Conservation (phyloP, 2,113 vertebrate genomes). For the Pseudorectes ferrugineus region DNA sequence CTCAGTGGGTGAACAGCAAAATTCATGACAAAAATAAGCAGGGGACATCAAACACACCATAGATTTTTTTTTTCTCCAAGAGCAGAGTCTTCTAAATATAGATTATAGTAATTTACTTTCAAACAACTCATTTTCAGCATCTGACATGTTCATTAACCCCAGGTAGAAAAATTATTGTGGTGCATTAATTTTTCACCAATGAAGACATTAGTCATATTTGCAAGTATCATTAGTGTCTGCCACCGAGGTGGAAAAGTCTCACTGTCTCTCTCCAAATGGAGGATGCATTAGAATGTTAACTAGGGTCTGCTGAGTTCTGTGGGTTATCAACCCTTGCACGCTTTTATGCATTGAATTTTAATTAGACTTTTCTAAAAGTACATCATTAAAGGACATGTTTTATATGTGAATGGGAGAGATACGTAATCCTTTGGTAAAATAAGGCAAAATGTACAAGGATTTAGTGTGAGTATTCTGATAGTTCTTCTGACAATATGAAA, state of each 20-base stretch:
- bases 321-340: conserved; percentile 53
- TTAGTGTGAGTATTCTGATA: conserved; percentile 26
- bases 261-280: conserved; percentile 70
- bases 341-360: conserved; percentile 69
- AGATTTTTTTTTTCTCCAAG: not conserved
- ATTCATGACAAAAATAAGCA: conserved; percentile 46
- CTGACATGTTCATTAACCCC: conserved; percentile 95
- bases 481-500: conserved; percentile 32
- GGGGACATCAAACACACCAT: conserved; percentile 38
- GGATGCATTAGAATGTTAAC: conserved; percentile 73
- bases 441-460: conserved; percentile 55
- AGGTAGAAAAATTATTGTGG: conserved; percentile 85
- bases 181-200: conserved; percentile 89
- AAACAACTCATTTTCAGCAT: conserved; percentile 94
- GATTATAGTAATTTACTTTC: conserved; percentile 93
- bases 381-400: conserved; percentile 61
- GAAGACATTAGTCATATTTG: conserved; percentile 91
- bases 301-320: conserved; percentile 58
- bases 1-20: not conserved
- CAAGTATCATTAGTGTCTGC: conserved; percentile 82
- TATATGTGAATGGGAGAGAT: conserved; percentile 45
- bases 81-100: conserved; percentile 87
- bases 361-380: conserved; percentile 65
- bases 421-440: conserved; percentile 61
- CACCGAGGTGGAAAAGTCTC: conserved; percentile 73